Conservation (phyloP, 2,113 vertebrate genomes). For the Cyprinus carpio region DNA sequence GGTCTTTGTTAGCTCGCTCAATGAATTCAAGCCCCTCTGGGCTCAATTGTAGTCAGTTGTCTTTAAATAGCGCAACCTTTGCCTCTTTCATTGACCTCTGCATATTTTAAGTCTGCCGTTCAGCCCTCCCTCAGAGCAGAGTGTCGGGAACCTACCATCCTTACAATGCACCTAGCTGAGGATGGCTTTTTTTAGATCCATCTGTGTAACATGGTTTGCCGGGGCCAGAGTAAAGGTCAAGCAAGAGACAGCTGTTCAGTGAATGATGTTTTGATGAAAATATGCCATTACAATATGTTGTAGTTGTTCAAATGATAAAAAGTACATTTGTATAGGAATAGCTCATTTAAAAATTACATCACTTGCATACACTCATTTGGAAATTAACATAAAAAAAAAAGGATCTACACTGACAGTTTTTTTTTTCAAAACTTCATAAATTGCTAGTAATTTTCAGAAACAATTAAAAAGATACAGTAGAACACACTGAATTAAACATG, state of each 20-base stretch:
- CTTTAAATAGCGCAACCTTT: constrained; percentile 59
- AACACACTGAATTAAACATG: too few relatives aligned
- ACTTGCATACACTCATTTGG: not conserved
- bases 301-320: not conserved
- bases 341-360: not conserved
- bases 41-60: not conserved
- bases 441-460: too few relatives aligned
- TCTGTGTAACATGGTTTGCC: not conserved
- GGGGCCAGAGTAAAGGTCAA: constrained; percentile 6
- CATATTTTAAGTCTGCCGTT: constrained; percentile 13
- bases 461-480: too few relatives aligned
- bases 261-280: not conserved
- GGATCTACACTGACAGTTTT: too few relatives aligned
- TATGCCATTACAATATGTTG: not conserved
- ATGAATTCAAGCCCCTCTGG: not conserved
- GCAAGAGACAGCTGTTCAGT: not conserved
- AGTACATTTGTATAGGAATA: not conserved
- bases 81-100: constrained; percentile 53
- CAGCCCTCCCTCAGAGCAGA: not conserved
- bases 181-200: not conserved
- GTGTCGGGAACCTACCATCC: not conserved
- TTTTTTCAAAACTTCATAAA: too few relatives aligned
- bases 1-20: constrained; percentile 10
- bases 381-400: too few relatives aligned
- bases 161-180: not conserved